Evolutionary conservation across 1,140 invertebrate species (phyloP), one percentile per base, ranked within the genome.

Genomic region (Neuroterus valhalla): DNA sequence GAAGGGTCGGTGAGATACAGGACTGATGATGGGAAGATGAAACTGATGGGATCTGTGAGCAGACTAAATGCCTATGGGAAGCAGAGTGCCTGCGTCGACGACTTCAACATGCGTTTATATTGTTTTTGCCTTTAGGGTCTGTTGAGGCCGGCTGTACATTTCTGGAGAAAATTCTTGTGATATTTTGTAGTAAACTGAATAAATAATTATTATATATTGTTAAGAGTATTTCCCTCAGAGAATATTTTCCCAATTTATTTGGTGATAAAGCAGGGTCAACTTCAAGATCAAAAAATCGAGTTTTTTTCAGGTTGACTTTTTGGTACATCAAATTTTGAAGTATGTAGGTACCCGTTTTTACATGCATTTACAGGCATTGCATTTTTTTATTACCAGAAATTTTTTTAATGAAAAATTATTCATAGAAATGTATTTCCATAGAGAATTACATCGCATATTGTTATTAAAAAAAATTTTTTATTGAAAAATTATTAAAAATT

Each of bases 41-140:
- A 92, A 45, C 68, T 88, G 12, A 74, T 86, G 0, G 94, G 94
- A 1, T 92, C 93, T 4, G 91, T 96, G 26, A 96, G 95, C 80
- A 91, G 95, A 42, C 90, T 96, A 11, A 96, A 96, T 85, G 84
- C 94, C 11, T 96, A 96, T 80, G 94, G 94, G 1, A 92, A 92
- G 71, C 95, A 96, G 84, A 96, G 95, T 85, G 89, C 89, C 73
- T 96, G 96, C 83, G 92, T 96, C 31, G 91, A 93, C 52, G 92
- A 95, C 81, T 94, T 93, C 79, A 91, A 92, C 79, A 89, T 96
- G 19, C 94, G 96, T 83, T 91, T 95, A 68, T 96, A 95, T 86
- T 96, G 95, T 88, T 95, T 93, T 83, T 96, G 95, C 79, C 66
- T 74, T 12, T 85, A 84, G 68, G 17, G 15, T 66, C 46, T 2